Conservation (phyloP, 2,797 vertebrate genomes). For the Delichon dasypus region DNA sequence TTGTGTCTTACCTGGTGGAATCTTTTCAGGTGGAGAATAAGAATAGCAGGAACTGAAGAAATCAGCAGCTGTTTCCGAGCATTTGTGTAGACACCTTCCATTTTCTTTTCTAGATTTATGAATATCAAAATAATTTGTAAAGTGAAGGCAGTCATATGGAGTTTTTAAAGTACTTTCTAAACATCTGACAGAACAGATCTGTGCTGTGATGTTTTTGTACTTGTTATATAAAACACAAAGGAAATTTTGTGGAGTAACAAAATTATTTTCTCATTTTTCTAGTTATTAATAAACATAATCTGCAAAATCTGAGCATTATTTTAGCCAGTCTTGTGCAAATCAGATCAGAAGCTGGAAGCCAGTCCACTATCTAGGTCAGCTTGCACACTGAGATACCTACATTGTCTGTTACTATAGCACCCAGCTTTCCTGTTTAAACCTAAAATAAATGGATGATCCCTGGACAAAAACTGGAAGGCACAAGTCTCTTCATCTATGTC, state of each 20-base stretch:
- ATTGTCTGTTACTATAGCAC: neutral
- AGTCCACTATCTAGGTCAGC: neutral
- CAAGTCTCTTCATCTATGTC: neutral
- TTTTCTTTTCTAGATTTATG: slow-evolving; percentile 83
- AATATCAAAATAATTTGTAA: neutral
- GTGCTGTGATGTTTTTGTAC: neutral
- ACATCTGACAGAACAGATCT: neutral
- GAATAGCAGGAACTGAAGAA: slow-evolving; percentile 89
- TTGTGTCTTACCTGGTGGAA: slow-evolving; percentile 90
- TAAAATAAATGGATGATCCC: neutral
- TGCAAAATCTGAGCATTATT: neutral
- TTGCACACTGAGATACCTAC: neutral
- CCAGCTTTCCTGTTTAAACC: neutral
- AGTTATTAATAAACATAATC: neutral
- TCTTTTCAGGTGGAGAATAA: slow-evolving; percentile 95
- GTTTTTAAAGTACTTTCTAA: neutral
- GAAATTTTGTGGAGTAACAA: neutral
- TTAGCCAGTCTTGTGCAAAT: neutral
- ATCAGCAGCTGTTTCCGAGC: slow-evolving; percentile 95
- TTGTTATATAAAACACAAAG: neutral
- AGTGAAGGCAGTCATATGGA: neutral
- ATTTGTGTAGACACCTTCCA: slow-evolving; percentile 91
- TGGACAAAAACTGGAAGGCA: neutral
- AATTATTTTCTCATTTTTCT: neutral
- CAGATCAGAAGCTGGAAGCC: neutral